These are phyloP conservation scores for Sphinx pinastri DNA, from an alignment of 2,888 invertebrate genomes.

Conservation along the genomic window DNA sequence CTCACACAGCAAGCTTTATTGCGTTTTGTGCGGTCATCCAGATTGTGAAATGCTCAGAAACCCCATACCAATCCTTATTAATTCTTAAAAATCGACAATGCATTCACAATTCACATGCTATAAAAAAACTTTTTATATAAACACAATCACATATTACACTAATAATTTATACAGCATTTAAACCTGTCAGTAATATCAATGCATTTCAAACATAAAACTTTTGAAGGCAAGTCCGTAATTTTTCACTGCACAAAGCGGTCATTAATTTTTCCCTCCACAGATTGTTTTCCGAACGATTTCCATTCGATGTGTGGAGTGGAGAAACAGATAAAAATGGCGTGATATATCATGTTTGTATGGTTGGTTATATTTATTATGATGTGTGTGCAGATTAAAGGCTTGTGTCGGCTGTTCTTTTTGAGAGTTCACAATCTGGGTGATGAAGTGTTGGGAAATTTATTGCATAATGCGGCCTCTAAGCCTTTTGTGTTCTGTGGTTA, in stretches of 20 bases:
- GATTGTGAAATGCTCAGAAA: too few relatives aligned
- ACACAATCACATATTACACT: too few relatives aligned
- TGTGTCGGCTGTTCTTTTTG: neutral
- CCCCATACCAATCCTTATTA: too few relatives aligned
- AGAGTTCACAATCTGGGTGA: neutral
- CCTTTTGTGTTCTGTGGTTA: too few relatives aligned
- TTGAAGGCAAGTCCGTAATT: neutral
- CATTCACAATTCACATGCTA: too few relatives aligned
- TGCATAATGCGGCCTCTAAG: too few relatives aligned
- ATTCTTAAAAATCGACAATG: too few relatives aligned
- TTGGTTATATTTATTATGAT: constrained; percentile 2
- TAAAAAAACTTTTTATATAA: neutral
- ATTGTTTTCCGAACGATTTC: constrained; percentile 27
- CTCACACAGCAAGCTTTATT: too few relatives aligned
- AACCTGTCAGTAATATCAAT: neutral
- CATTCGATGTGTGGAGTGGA: constrained; percentile 13
- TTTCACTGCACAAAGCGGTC: constrained; percentile 6
- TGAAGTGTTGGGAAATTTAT: neutral
- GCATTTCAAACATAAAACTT: neutral
- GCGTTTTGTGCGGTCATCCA: too few relatives aligned
- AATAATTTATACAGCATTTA: too few relatives aligned
- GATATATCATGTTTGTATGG: neutral
- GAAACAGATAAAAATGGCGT: constrained; percentile 14
- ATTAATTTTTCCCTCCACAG: constrained; percentile 17
- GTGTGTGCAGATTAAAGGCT: constrained; percentile 15